Conservation (phyloP, 2,797 vertebrate species). For the Enteromius mattozi region DNA sequence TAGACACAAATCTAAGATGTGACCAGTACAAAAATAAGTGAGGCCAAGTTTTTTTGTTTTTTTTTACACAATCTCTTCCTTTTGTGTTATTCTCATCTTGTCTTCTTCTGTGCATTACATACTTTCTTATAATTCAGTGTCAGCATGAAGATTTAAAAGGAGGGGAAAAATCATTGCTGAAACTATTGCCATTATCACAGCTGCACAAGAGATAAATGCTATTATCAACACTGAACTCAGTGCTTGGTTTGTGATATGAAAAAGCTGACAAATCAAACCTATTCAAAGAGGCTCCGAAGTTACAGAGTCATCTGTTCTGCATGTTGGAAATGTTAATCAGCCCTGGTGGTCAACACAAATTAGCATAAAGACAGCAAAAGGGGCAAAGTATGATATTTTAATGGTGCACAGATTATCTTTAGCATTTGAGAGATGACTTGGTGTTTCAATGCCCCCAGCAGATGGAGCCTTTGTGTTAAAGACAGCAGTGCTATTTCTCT, state of each 20-base stretch:
- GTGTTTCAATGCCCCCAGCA: constrained; percentile 36
- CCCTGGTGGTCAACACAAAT: constrained; percentile 1
- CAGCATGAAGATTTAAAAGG: not conserved
- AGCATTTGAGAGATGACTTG: not conserved
- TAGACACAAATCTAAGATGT: constrained; percentile 41
- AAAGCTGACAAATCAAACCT: constrained; percentile 26
- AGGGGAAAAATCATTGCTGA: not conserved
- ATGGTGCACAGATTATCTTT: not conserved
- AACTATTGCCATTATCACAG: constrained; percentile 21
- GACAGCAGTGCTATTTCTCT: constrained; percentile 24
- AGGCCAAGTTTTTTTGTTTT: constrained; percentile 27
- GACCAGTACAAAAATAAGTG: constrained; percentile 28
- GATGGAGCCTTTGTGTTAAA: constrained; percentile 50
- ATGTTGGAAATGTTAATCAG: constrained; percentile 6
- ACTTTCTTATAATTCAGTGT: constrained; percentile 20
- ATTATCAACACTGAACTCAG: constrained; percentile 17
- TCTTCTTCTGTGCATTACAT: not conserved
- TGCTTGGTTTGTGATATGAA: constrained; percentile 30
- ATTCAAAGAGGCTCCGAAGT: constrained; percentile 17
- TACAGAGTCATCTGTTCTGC: not conserved
- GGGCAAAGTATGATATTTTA: not conserved
- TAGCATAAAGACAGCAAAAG: not conserved
- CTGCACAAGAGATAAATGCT: constrained; percentile 31
- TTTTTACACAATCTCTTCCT: not conserved
- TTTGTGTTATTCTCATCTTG: constrained; percentile 22